Base-by-base conservation (phyloP, 1,140 invertebrate genomes). In the Drepana arcuata region DNA sequence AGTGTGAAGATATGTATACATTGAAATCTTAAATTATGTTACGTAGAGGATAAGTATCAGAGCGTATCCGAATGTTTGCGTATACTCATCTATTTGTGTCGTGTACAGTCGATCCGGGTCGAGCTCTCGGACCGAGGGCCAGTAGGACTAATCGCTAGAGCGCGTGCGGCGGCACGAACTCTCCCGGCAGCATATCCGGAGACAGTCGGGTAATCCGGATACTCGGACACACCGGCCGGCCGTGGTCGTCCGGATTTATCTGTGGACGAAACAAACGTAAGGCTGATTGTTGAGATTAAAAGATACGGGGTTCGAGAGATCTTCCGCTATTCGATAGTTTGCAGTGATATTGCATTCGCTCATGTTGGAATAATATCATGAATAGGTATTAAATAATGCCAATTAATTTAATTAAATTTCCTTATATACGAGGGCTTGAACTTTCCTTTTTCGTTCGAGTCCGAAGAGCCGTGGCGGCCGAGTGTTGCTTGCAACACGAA, bases 281-380 rank as follows among this genome's bases (percentile, higher is more conserved):
- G 43, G 51, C 34, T 73, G 74, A 79, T 79, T 69, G 68, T 77
- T 58, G 65, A 79, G 74, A 79, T 75, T 79, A 75, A 75, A 48
- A 43, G 44, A 16, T 47, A 44, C 42, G 31, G 37, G 48, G 48
- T 71, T 72, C 63, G 56, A 66, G 55, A 51, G 59, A 59, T 69
- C 64, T 61, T 47, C 27, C 42, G 34, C 34, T 53, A 45, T 62
- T 57, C 59, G 46, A 31, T 12, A 36, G n/a, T n/a, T n/a, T n/a
- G n/a, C n/a, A n/a, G n/a, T n/a, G n/a, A n/a, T n/a, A n/a, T n/a
- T n/a, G n/a, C n/a, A n/a, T n/a, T n/a, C n/a, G n/a, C n/a, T n/a
- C n/a, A n/a, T n/a, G n/a, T n/a, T n/a, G n/a, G n/a, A n/a, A n/a
- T n/a, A n/a, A n/a, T n/a, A n/a, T n/a, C n/a, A n/a, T n/a, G n/a